Conservation (phyloP, 2,797 vertebrate species). For the Botia almorhae region DNA sequence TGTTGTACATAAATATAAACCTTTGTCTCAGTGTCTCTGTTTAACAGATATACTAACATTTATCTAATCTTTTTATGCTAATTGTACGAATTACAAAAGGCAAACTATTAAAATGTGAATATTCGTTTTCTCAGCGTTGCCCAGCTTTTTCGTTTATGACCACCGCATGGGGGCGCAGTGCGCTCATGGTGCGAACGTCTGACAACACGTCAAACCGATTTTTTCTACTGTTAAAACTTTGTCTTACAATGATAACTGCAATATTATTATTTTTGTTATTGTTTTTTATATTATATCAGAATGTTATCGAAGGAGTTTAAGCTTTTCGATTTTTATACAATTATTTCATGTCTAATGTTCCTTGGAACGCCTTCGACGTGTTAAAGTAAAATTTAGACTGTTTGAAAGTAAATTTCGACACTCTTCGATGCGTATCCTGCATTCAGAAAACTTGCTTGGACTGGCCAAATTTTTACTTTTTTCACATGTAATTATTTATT, state of each 20-base stretch:
- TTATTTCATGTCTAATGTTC: background rate
- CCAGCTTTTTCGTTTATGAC: background rate
- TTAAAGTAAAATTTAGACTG: background rate
- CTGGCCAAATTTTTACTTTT: background rate
- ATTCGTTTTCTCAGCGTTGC: background rate
- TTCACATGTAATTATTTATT: background rate
- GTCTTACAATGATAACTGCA: background rate
- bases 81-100: no score
- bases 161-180: conserved; percentile 48
- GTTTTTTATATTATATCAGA: no score
- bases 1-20: conserved; percentile 16
- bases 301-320: background rate
- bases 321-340: background rate
- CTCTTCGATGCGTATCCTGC: background rate
- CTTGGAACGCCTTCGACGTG: background rate
- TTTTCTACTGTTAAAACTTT: conserved; percentile 1
- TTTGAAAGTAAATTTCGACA: background rate
- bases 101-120: conserved; percentile 11
- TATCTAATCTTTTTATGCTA: no score
- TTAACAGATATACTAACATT: no score
- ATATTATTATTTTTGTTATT: background rate
- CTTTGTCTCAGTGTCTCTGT: background rate
- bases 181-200: background rate
- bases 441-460: background rate
- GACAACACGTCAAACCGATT: background rate